These are phyloP conservation scores for Crocuta crocuta DNA, from an alignment of 2,113 vertebrate species.

Conservation along the genomic window DNA sequence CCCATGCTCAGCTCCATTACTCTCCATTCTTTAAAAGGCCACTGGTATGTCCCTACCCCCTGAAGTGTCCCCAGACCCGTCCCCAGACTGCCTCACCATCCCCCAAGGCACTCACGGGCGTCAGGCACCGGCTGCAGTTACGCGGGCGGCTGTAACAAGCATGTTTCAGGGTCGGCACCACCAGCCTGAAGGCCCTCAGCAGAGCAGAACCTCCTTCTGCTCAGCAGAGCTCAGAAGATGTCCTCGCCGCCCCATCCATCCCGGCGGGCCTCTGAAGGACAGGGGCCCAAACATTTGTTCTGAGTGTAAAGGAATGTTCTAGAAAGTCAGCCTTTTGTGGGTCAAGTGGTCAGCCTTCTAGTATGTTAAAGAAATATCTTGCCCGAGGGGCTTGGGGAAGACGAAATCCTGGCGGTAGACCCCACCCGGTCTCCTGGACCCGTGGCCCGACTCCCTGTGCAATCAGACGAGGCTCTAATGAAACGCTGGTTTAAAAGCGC, in stretches of 20 bases:
- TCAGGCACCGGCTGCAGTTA: background rate
- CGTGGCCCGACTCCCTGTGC: background rate
- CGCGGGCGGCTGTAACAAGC: rapidly evolving
- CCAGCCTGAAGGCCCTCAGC: background rate
- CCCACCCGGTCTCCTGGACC: background rate
- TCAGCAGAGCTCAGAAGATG: background rate
- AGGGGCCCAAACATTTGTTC: background rate
- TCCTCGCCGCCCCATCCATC: background rate
- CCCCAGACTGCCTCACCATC: rapidly evolving
- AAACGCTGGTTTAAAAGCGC: background rate
- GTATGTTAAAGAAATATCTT: background rate
- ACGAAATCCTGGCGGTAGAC: rapidly evolving
- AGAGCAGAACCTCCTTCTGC: rapidly evolving
- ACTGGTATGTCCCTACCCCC: too few species aligned
- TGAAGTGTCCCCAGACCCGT: background rate
- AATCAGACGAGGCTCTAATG: background rate
- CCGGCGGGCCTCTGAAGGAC: background rate
- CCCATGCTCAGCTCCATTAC: rapidly evolving
- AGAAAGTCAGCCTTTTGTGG: background rate
- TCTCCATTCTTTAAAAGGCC: background rate
- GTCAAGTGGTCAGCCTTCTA: background rate
- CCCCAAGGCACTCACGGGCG: background rate
- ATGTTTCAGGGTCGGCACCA: background rate
- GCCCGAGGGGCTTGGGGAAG: background rate
- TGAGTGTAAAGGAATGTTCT: background rate